Evolutionary conservation across 1,140 invertebrate species (phyloP).

Genomic region (Brachionus angularis): DNA sequence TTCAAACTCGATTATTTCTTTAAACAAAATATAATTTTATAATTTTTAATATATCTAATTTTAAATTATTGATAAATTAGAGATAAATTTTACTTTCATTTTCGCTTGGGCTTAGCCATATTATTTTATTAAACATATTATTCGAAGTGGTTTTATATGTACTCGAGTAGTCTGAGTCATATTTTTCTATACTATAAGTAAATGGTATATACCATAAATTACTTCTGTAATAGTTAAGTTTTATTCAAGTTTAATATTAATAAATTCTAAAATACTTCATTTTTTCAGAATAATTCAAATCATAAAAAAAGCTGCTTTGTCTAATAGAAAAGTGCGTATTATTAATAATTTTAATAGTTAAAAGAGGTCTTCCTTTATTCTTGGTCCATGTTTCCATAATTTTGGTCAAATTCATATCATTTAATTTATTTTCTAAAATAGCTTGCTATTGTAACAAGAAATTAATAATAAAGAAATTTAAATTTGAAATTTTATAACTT

Average conservation of each 20-base stretch:
- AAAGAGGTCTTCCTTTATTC: slow-evolving; percentile 78
- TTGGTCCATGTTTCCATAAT: slow-evolving; percentile 86
- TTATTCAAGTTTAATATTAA: not conserved
- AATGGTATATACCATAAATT: slow-evolving; percentile 20
- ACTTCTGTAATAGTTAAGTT: not conserved
- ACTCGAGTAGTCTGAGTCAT: not conserved
- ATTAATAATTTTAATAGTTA: slow-evolving; percentile 52
- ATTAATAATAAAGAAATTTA: not conserved
- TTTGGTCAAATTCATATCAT: slow-evolving; percentile 59
- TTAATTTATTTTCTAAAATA: slow-evolving; percentile 10
- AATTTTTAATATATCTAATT: too few species aligned
- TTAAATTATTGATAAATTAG: too few species aligned
- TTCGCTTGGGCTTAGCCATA: not conserved
- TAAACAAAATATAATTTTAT: too few species aligned
- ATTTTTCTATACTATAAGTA: not conserved
- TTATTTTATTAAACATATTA: slow-evolving; percentile 6
- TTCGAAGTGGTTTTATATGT: slow-evolving; percentile 1
- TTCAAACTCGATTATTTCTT: not conserved
- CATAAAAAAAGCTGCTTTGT: slow-evolving; percentile 52
- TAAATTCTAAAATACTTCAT: not conserved
- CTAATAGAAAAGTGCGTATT: slow-evolving; percentile 57
- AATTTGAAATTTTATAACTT: not conserved
- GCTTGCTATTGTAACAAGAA: not conserved
- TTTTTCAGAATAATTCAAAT: not conserved
- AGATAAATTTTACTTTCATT: slow-evolving; percentile 25